phyloP scores from a whole-genome alignment of 2,797 vertebrate genomes.

The Micromesistius poutassou region DNA sequence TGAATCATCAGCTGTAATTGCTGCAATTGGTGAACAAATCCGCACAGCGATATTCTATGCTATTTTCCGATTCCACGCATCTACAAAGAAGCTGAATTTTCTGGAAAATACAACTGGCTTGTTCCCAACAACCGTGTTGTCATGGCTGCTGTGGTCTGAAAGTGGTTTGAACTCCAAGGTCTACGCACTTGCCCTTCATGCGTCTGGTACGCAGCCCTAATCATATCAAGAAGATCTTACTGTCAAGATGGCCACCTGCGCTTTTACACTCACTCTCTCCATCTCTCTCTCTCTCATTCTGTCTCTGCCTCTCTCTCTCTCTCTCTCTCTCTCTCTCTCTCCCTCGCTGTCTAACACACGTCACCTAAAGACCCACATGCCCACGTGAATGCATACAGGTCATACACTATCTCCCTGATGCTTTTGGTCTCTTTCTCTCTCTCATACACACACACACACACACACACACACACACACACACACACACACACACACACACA shows the following conservation, averaged over 20 bases:
- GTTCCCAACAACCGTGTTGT: slow-evolving; percentile 9
- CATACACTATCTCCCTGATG: background rate
- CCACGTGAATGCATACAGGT: background rate
- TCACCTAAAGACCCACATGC: background rate
- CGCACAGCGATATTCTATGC: no score
- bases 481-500: slow-evolving; percentile 1
- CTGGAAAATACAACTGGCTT: background rate
- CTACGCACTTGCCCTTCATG: slow-evolving; percentile 11
- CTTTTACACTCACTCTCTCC: slow-evolving; percentile 6
- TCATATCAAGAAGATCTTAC: slow-evolving; percentile 54
- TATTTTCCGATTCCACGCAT: no score
- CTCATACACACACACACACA: background rate
- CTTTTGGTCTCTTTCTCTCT: slow-evolving; percentile 18
- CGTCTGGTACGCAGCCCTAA: slow-evolving; percentile 38
- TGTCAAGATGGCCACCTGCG: slow-evolving; percentile 53
- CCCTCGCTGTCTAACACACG: slow-evolving; percentile 4
- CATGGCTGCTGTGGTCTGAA: slow-evolving; percentile 5
- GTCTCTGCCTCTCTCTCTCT: slow-evolving; percentile 13
- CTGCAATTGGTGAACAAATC: background rate
- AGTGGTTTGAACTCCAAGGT: slow-evolving; percentile 24
- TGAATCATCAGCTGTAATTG: background rate
- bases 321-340: slow-evolving; percentile 3
- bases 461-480: background rate
- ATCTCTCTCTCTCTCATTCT: no score
- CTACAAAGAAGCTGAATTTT: background rate